Percentiles rank a stretch among this genome's conserved stretches.
Conservation (phyloP, 2,113 vertebrate species). For the Thryonomys swinderianus region DNA sequence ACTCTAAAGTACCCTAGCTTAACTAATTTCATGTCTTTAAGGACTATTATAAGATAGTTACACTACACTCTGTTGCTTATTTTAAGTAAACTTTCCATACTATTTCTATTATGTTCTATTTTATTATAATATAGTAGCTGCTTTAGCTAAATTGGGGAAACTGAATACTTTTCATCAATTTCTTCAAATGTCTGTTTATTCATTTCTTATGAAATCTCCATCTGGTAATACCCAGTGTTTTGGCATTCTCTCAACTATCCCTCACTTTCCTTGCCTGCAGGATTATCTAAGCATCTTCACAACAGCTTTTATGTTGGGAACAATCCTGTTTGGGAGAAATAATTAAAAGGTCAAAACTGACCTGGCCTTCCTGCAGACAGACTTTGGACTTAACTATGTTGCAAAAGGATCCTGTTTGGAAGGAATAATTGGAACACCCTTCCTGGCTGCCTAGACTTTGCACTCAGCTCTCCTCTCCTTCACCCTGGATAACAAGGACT, state of each 20-base stretch:
- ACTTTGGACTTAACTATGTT: too few species aligned
- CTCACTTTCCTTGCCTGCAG: conserved; percentile 10
- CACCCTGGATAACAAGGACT: too few species aligned
- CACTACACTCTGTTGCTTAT: conserved; percentile 23
- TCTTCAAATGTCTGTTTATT: conserved; percentile 50
- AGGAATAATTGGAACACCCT: too few species aligned
- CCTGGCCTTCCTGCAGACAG: too few species aligned
- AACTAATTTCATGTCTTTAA: conserved; percentile 26
- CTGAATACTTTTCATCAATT: not conserved
- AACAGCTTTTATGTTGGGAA: too few species aligned
- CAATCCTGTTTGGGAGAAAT: too few species aligned
- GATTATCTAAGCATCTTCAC: conserved; percentile 33
- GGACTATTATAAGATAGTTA: conserved; percentile 34
- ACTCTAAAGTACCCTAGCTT: conserved; percentile 43
- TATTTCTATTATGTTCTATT: not conserved
- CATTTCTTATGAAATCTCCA: conserved; percentile 37
- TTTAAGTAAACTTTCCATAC: conserved; percentile 40
- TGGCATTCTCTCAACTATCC: not conserved
- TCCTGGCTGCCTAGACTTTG: too few species aligned
- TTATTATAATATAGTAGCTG: not conserved
- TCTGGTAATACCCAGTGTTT: conserved; percentile 24
- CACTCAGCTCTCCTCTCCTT: too few species aligned
- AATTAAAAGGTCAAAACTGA: too few species aligned
- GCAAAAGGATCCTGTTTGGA: too few species aligned
- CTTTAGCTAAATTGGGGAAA: not conserved